Base-by-base conservation (phyloP, 2,797 vertebrate species). In the Sebastes diploproa region DNA sequence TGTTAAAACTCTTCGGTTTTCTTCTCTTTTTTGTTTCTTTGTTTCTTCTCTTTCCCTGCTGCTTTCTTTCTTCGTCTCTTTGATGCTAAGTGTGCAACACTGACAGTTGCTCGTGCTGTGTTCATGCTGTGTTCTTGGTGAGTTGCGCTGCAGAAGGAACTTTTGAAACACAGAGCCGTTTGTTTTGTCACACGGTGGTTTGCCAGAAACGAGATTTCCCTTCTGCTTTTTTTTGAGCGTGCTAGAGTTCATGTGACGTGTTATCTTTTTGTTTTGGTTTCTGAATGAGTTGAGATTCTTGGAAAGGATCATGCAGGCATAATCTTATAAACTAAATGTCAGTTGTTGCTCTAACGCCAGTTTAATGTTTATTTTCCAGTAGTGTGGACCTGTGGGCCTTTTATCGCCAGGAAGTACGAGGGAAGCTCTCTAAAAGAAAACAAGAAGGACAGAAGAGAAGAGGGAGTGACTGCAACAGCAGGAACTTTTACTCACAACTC, bases 361-460 rank as follows among this genome's bases (percentile, higher is more conserved):
- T 5, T 61, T 70, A 0, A 52, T 67, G 12, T 77, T 75, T 78
- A 71, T 83, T 85, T 56, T 9, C 59, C 69, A 82, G 89, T 6
- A 50, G 18, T 14, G 27, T 11, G 22, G 71, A 70, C 20, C 30
- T 60, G 71, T 58, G 67, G 56, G 23, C 32, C 5, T 62, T 73
- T 30, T 27, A 46, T 75, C 18, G 20, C 50, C 50, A 52, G 42
- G 61, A 23, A 66, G 34, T 1, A 22, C 6, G 0, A 80, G 27
- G 30, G 7, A 42, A 38, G 22, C 34, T 14, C 32, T 59, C 14
- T 5, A 2, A 54, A 70, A 36, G 27, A 38, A 81, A 50, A 20
- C 54, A 38, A 30, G 23, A 69, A 59, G 16, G 14, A 66, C 30
- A 22, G 66, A 76, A 25, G 54, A 20, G 74, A 29, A 71, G 72